Conservation (phyloP, 2,797 vertebrate genomes). For the Anolis apletophallus region DNA sequence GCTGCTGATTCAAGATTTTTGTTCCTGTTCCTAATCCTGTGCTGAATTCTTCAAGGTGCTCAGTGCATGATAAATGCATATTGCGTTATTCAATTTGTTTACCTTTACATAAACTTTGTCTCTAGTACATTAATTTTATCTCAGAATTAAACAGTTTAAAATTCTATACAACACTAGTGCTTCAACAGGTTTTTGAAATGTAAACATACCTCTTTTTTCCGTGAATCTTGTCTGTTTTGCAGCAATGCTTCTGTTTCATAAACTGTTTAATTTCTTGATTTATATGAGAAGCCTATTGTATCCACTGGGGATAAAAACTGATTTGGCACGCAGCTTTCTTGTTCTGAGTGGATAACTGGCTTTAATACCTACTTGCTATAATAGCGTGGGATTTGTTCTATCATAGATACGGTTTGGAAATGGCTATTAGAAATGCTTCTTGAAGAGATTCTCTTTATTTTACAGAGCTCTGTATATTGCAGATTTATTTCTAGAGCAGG, state of each 20-base stretch:
- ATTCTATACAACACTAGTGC: not conserved
- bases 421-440: slow-evolving; percentile 62
- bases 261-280: slow-evolving; percentile 60
- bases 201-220: slow-evolving; percentile 5
- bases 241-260: slow-evolving; percentile 29
- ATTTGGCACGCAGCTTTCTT: slow-evolving; percentile 49
- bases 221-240: slow-evolving; percentile 53
- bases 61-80: slow-evolving; percentile 17
- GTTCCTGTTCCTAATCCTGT: slow-evolving; percentile 11
- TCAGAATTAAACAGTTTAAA: slow-evolving; percentile 10
- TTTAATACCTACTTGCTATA: slow-evolving; percentile 59
- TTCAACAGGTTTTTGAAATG: not conserved
- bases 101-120: not conserved
- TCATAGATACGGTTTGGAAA: slow-evolving; percentile 60
- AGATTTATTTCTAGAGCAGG: slow-evolving; percentile 29
- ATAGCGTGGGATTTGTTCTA: slow-evolving; percentile 58
- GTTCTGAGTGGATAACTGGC: slow-evolving; percentile 58
- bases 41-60: slow-evolving; percentile 20
- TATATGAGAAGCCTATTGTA: slow-evolving; percentile 58
- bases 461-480: slow-evolving; percentile 43
- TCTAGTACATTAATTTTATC: slow-evolving; percentile 19
- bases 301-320: slow-evolving; percentile 52
- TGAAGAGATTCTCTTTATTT: slow-evolving; percentile 55
- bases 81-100: slow-evolving; percentile 1
- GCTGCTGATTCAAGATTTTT: slow-evolving; percentile 29